Evolutionary conservation across 2,797 vertebrate genomes (phyloP).

Genomic region (Enteromius viviparus): DNA sequence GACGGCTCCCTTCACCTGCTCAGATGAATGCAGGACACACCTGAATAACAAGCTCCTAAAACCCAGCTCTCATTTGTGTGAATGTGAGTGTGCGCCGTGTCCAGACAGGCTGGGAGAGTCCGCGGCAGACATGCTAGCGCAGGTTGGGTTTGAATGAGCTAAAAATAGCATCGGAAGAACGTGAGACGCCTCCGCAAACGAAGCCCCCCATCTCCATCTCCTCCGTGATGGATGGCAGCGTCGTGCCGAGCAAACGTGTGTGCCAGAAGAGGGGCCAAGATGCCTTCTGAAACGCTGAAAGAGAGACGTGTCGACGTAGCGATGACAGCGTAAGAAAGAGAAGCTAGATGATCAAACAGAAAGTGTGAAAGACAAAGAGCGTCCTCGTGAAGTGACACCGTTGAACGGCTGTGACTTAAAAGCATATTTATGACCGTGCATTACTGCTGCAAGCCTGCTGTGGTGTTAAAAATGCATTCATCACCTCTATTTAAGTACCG

Average conservation of each 20-base stretch:
- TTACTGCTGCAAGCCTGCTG: background rate
- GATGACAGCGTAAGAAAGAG: background rate
- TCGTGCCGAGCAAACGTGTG: slow-evolving; percentile 36
- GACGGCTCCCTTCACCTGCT: slow-evolving; percentile 28
- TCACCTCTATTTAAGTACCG: slow-evolving; percentile 7
- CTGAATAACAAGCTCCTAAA: slow-evolving; percentile 38
- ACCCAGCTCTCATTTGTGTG: slow-evolving; percentile 24
- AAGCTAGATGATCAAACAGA: slow-evolving; percentile 3
- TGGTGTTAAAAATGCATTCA: slow-evolving; percentile 12
- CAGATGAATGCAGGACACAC: slow-evolving; percentile 35
- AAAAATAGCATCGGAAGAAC: slow-evolving; percentile 59
- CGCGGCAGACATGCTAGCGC: slow-evolving; percentile 38
- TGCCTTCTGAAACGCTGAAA: slow-evolving; percentile 35
- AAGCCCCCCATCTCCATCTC: slow-evolving; percentile 41
- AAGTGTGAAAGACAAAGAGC: slow-evolving; percentile 12
- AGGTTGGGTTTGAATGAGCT: slow-evolving; percentile 59
- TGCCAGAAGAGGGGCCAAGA: slow-evolving; percentile 59
- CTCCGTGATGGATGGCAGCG: slow-evolving; percentile 53
- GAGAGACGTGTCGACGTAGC: background rate
- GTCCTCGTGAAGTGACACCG: background rate
- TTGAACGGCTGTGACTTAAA: background rate
- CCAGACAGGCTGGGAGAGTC: slow-evolving; percentile 35
- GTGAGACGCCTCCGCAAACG: slow-evolving; percentile 55
- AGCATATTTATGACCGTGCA: background rate
- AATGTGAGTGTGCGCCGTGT: slow-evolving; percentile 20